These are phyloP conservation scores for Festucalex cinctus DNA, from an alignment of 2,113 vertebrate species.

Conservation along the genomic window DNA sequence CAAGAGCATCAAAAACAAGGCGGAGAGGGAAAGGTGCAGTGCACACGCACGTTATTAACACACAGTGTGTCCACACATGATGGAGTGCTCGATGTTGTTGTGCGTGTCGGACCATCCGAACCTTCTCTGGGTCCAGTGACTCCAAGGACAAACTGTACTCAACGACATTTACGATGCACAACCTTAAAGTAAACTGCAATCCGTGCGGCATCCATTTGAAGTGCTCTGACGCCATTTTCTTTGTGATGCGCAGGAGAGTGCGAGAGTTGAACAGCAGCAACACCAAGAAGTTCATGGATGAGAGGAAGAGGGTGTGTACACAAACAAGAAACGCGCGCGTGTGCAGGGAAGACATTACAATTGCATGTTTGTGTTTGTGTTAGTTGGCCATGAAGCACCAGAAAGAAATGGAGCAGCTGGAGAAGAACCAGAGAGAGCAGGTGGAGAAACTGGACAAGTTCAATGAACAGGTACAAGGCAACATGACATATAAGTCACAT, in stretches of 20 bases:
- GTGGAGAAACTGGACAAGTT: slow-evolving; percentile 95
- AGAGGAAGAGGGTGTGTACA: slow-evolving; percentile 87
- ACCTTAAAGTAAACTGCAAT: no score
- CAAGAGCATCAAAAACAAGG: slow-evolving; percentile 98
- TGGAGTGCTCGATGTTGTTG: background rate
- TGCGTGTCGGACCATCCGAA: background rate
- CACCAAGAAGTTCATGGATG: slow-evolving; percentile 98
- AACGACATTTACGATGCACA: background rate
- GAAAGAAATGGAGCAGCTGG: slow-evolving; percentile 95
- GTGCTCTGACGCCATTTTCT: background rate
- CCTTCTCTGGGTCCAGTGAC: background rate
- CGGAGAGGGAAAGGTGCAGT: slow-evolving; percentile 91
- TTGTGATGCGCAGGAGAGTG: slow-evolving; percentile 80
- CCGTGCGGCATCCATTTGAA: background rate
- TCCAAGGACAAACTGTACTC: background rate
- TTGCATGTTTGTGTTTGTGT: background rate
- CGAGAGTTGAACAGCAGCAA: slow-evolving; percentile 97
- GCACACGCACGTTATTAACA: background rate
- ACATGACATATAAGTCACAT: background rate
- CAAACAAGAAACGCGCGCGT: background rate
- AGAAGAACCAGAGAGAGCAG: slow-evolving; percentile 93
- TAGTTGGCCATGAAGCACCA: slow-evolving; percentile 97
- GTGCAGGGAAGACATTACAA: background rate
- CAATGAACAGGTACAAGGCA: slow-evolving; percentile 87
- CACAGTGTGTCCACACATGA: background rate